Evolutionary conservation across 1,140 invertebrate genomes (phyloP).

Genomic region (Drosophila tropicalis): DNA sequence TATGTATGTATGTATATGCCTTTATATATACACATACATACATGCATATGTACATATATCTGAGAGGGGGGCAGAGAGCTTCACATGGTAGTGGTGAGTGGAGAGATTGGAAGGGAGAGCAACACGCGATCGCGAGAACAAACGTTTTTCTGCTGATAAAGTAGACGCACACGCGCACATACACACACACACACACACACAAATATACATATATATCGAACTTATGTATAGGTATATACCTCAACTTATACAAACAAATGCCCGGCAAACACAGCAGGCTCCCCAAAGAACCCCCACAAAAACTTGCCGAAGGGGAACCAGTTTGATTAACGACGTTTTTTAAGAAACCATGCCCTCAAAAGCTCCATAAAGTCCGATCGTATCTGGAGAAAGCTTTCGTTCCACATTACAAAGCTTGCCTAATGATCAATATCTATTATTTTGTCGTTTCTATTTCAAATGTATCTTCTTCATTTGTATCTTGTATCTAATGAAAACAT

Average conservation of each 20-base stretch:
- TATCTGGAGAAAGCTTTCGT: slow-evolving; percentile 18
- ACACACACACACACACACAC: not conserved
- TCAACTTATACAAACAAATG: slow-evolving; percentile 20
- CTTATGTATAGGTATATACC: slow-evolving; percentile 18
- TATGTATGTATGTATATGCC: slow-evolving; percentile 15
- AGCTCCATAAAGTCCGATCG: slow-evolving; percentile 34
- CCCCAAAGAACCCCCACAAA: slow-evolving; percentile 23
- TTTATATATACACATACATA: slow-evolving; percentile 35
- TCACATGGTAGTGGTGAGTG: no score
- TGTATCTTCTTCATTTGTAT: no score
- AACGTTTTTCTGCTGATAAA: slow-evolving; percentile 58
- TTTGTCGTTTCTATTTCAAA: no score
- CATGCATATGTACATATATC: not conserved
- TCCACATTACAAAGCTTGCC: not conserved
- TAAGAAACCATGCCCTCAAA: slow-evolving; percentile 35
- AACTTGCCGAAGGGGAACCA: slow-evolving; percentile 28
- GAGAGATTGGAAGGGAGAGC: slow-evolving; percentile 35
- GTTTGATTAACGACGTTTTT: slow-evolving; percentile 38
- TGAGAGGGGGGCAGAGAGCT: slow-evolving; percentile 7
- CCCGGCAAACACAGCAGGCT: slow-evolving; percentile 31
- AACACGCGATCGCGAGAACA: slow-evolving; percentile 51
- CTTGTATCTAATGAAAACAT: no score
- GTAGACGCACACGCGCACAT: slow-evolving; percentile 40
- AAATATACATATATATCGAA: not conserved
- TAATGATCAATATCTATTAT: not conserved